phyloP scores from a whole-genome alignment of 35 echinoderm and acorn worm genomes.

The Lytechinus pictus region DNA sequence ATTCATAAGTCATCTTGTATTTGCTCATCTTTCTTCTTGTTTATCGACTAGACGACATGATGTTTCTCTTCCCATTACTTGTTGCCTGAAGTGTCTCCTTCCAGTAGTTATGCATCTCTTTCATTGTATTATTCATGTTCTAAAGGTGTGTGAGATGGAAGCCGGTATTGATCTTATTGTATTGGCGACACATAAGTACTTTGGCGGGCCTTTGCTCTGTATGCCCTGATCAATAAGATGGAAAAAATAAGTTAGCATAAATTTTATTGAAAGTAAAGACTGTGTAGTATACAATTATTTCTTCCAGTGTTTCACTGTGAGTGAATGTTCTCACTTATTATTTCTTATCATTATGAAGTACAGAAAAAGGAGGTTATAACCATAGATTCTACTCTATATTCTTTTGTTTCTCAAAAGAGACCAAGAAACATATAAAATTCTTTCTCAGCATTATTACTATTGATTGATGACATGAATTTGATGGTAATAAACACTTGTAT shows the following conservation, averaged over 20 bases:
- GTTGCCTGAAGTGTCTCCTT: neutral
- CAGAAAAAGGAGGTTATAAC: too few species aligned
- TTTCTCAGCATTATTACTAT: too few species aligned
- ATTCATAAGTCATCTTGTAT: neutral
- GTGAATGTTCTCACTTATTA: too few species aligned
- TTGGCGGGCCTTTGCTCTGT: neutral
- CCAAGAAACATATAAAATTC: too few species aligned
- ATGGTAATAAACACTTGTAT: too few species aligned
- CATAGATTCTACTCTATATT: too few species aligned
- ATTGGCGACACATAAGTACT: constrained; percentile 7
- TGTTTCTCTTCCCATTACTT: neutral
- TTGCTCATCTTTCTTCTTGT: neutral
- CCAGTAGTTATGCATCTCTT: neutral
- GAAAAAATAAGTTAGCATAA: neutral
- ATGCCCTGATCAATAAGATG: constrained; percentile 3
- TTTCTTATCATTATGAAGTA: too few species aligned
- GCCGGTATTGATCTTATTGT: constrained; percentile 16
- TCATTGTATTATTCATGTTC: constrained; percentile 2
- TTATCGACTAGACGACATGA: neutral
- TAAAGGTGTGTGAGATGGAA: neutral
- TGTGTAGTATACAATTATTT: neutral
- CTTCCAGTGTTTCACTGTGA: too few species aligned
- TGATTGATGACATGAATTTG: too few species aligned
- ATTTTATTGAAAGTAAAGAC: neutral
- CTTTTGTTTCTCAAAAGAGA: too few species aligned